Base-by-base conservation (phyloP, 2,113 vertebrate species). In the Trichomycterus rosablanca region DNA sequence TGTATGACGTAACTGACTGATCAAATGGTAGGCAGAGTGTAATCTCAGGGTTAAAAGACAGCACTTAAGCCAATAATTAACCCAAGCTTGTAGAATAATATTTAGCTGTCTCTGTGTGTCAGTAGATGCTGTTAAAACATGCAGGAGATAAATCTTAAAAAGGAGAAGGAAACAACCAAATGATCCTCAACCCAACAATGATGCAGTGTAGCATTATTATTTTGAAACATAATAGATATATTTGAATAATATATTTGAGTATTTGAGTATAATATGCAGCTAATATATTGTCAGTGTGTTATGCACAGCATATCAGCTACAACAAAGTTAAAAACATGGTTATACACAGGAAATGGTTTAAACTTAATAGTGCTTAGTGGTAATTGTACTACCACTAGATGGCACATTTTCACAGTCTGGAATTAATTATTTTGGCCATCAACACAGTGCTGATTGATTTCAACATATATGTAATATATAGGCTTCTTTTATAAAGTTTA, bases 31-130 rank as follows among this genome's bases (percentile, higher is more conserved):
- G 71, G 60, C 68, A 42, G 75, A 75, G 71, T 75, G 79, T 79
- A 78, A 84, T 80, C 73, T 68, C 59, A 75, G 71, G 70, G 73
- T 79, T 83, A 79, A 82, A 86, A 85, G 74, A 78, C 71, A 81
- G 83, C 83, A 87, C 81, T 87, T 84, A 85, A 80, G 76, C 70
- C 74, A 86, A 84, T 85, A 86, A 88, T 87, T 86, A 86, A 87
- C 80, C 81, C 50, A 62, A 74, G 79, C 82, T 88, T 83, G 71
- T 83, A 76, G 67, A 85, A 86, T 87, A 79, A 86, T 84, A 72
- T 80, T 82, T 81, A 37, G 74, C 76, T 70, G 77, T 84, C 81
- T 83, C 86, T 86, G 66, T 78, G 57, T 73, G 66, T 71, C 64
- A 74, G 40, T 57, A 59, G 72, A 62, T 58, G 74, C 48, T 76